Evolutionary conservation across 2,113 vertebrate genomes (phyloP).

Genomic region (Pterocles orientalis): DNA sequence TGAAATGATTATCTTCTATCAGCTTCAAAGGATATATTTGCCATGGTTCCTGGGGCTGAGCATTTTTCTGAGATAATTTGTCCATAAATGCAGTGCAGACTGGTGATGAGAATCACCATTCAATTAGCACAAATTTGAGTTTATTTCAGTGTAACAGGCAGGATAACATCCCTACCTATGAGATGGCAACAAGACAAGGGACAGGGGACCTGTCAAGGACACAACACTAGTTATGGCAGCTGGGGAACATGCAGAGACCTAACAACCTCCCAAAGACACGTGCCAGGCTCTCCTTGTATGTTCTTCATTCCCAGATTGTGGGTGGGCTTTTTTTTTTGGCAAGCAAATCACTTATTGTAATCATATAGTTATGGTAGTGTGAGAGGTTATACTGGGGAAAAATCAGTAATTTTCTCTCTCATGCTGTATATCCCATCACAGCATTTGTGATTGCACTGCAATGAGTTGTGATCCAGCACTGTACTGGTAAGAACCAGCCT

Average conservation of each 20-base stretch:
- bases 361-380: background rate
- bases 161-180: background rate
- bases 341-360: background rate
- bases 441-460: background rate
- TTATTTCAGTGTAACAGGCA: background rate
- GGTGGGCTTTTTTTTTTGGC: background rate
- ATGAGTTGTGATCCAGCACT: background rate
- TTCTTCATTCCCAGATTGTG: background rate
- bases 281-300: background rate
- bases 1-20: background rate
- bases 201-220: background rate
- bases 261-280: background rate
- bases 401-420: background rate
- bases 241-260: background rate
- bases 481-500: background rate
- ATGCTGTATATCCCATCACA: background rate
- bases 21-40: conserved; percentile 24
- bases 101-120: background rate
- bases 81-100: background rate
- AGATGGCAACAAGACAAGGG: background rate
- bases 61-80: background rate
- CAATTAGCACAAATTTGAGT: background rate
- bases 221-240: background rate
- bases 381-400: background rate
- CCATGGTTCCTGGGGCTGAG: background rate